A percentile compares a stretch with the other conserved stretches of the same genome.
Evolutionary conservation across 2,797 vertebrate genomes (phyloP).

Genomic region (Rallus crepitans): DNA sequence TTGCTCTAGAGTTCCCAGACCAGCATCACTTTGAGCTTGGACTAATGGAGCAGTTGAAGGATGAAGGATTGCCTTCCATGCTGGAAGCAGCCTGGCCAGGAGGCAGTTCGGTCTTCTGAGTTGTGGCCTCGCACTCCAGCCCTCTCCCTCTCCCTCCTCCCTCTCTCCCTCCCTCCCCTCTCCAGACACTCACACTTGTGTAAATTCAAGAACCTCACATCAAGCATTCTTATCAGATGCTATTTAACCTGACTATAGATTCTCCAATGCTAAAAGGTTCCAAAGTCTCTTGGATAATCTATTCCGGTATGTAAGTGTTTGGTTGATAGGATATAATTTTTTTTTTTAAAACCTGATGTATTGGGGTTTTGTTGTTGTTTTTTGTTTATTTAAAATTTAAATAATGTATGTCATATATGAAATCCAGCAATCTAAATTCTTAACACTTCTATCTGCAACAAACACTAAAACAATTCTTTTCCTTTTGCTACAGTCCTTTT

Average conservation of each 20-base stretch:
- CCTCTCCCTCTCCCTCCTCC: not conserved
- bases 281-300: not conserved
- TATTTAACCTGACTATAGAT: not conserved
- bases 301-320: not conserved
- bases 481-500: not conserved
- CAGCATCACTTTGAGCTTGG: not conserved
- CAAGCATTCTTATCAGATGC: not conserved
- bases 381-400: not conserved
- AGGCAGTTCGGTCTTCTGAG: not conserved
- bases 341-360: not conserved
- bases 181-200: not conserved
- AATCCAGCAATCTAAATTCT: not conserved
- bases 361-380: fast-evolving
- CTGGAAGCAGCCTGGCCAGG: not conserved
- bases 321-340: not conserved
- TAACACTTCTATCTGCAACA: not conserved
- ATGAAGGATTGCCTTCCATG: not conserved
- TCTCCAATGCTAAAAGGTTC: not conserved
- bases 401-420: not conserved
- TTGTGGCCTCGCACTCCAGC: not conserved
- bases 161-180: not conserved
- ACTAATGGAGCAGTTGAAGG: not conserved
- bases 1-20: not conserved
- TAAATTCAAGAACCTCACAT: not conserved
- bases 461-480: not conserved